These are phyloP conservation scores for Tinea pellionella DNA, from an alignment of 2,888 invertebrate genomes.

Conservation along the genomic window DNA sequence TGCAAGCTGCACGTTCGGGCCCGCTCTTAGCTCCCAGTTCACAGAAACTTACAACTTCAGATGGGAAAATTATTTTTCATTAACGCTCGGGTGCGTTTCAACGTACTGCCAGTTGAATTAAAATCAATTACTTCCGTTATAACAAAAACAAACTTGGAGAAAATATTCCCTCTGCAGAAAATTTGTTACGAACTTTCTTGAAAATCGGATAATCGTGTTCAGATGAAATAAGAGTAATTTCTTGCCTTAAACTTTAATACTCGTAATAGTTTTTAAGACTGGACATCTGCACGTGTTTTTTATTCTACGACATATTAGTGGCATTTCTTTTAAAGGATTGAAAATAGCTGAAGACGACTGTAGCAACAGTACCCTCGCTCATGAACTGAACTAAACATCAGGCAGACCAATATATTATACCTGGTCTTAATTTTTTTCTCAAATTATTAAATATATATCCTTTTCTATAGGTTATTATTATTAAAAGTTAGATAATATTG, in stretches of 20 bases:
- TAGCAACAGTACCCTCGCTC: no score
- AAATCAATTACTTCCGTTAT: slow-evolving; percentile 48
- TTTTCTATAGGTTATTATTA: no score
- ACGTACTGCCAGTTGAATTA: slow-evolving; percentile 48
- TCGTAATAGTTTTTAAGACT: background rate
- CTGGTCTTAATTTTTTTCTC: no score
- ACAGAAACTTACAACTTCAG: slow-evolving; percentile 44
- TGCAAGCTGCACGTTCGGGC: slow-evolving; percentile 21
- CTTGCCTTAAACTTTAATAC: slow-evolving; percentile 2
- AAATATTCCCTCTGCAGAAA: slow-evolving; percentile 12
- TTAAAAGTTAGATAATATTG: no score
- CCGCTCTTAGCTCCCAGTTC: slow-evolving; percentile 25
- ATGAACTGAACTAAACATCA: no score
- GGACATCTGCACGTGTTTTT: no score
- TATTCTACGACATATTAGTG: no score
- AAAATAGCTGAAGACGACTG: no score
- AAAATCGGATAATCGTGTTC: slow-evolving; percentile 12
- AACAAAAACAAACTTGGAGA: slow-evolving; percentile 36
- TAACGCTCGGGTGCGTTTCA: slow-evolving; percentile 45
- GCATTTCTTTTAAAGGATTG: no score
- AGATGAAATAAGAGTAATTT: background rate
- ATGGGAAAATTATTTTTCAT: slow-evolving; percentile 59
- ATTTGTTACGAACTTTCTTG: slow-evolving; percentile 11
- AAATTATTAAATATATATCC: no score
- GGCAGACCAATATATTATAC: no score